Percentiles rank a stretch among this genome's conserved stretches.
Conservation (phyloP, 2,797 vertebrate genomes). For the Smutsia gigantea region DNA sequence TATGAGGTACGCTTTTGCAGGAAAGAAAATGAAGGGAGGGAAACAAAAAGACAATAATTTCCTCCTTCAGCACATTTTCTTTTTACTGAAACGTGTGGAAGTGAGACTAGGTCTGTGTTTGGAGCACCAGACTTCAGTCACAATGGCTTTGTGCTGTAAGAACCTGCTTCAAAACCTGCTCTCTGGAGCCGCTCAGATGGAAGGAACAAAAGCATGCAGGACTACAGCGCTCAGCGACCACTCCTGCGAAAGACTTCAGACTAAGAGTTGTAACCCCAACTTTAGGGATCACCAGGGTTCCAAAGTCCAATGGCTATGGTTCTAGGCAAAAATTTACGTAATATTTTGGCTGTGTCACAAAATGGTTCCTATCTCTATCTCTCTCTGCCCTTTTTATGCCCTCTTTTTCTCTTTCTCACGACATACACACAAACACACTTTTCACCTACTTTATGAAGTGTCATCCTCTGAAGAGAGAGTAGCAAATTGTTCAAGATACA, state of each 20-base stretch:
- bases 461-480: not conserved
- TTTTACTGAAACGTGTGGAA: conserved; percentile 84
- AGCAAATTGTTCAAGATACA: not conserved
- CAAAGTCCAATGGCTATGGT: not conserved
- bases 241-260: conserved; percentile 69
- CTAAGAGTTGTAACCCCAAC: conserved; percentile 53
- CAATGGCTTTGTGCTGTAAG: conserved; percentile 81
- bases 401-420: no score
- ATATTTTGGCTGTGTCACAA: not conserved
- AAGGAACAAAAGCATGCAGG: conserved; percentile 81
- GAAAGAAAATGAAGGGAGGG: conserved; percentile 61
- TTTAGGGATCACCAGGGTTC: not conserved
- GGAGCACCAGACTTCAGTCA: conserved; percentile 82
- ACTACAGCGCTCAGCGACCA: conserved; percentile 75
- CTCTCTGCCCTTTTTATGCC: not conserved
- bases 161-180: conserved; percentile 86
- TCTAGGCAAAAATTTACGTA: not conserved
- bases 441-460: not conserved
- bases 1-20: conserved; percentile 78
- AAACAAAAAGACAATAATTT: conserved; percentile 72
- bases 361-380: not conserved
- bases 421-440: not conserved
- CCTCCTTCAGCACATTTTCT: conserved; percentile 62
- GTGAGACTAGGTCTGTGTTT: conserved; percentile 85
- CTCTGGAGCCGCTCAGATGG: conserved; percentile 86